phyloP scores from a whole-genome alignment of 2,888 invertebrate genomes.

The Mesochorus sp. region DNA sequence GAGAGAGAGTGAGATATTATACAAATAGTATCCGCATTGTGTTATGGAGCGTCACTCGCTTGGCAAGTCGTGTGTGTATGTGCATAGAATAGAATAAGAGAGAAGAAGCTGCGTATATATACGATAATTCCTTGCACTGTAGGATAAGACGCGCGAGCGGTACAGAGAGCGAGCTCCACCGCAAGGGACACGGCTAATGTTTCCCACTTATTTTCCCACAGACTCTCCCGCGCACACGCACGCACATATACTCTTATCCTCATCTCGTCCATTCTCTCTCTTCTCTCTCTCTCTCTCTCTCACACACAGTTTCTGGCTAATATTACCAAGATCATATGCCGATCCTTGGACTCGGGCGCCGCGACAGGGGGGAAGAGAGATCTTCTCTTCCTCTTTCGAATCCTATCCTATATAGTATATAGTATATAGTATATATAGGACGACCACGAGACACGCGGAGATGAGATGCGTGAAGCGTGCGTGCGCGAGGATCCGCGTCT shows the following conservation, averaged over 20 bases:
- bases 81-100: constrained; percentile 15
- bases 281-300: background rate
- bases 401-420: too few species aligned
- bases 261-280: constrained; percentile 6
- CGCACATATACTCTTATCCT: constrained; percentile 23
- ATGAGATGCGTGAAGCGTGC: constrained; percentile 57
- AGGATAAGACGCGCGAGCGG: background rate
- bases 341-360: too few species aligned
- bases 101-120: constrained; percentile 32
- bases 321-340: too few species aligned
- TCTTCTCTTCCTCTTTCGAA: constrained; percentile 11
- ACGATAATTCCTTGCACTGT: constrained; percentile 9
- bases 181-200: constrained; percentile 49
- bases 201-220: constrained; percentile 59
- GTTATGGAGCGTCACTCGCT: constrained; percentile 3
- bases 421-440: too few species aligned
- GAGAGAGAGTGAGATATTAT: too few species aligned
- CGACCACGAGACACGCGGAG: constrained; percentile 15
- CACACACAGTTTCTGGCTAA: too few species aligned
- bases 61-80: constrained; percentile 9
- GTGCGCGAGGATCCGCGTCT: constrained; percentile 65
- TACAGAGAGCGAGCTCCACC: constrained; percentile 11
- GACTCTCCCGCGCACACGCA: constrained; percentile 53
- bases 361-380: too few species aligned
- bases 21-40: constrained; percentile 37